Base-by-base conservation (phyloP, 1,140 invertebrate genomes). In the Zaprionus africanus region DNA sequence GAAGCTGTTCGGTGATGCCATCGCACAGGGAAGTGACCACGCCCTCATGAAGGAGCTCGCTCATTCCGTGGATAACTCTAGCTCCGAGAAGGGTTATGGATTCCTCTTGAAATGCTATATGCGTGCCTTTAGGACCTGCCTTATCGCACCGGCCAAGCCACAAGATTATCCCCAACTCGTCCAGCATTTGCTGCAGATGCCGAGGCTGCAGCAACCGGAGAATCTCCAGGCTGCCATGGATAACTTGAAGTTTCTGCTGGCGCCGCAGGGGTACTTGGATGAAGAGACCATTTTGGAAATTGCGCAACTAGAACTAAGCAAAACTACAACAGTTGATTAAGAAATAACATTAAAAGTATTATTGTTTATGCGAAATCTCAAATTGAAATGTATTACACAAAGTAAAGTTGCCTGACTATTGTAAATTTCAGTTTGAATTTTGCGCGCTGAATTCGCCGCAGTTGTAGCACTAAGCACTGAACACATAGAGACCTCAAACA, bases 21-120 rank as follows among this genome's bases (percentile, higher is more conserved):
- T 81, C 5, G 22, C 34, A 1, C n/a, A 38, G 5, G 19, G 31
- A 0, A 24, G 28, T 4, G 72, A 80, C 22, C 5, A 2, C 0
- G 34, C 34, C 1, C 12, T 76, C 1, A 34, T 79, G 56, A 2
- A 5, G 9, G 34, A 51, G 7, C 19, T 80, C 5, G 22, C 53
- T 7, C 31, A 36, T 4, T 5, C 31, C 4, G 70, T 69, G 38
- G 22, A 74, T 4, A 6, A 22, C 9, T 19, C 19, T 0, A 22
- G 28, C 4, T 43, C 36, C 0, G 0, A 11, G 0, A 4, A 60
- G 28, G 63, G 46, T 0, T 79, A 74, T 41, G 31, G 26, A 9
- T 79, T 69, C 13, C 5, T 79, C 0, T 74, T 80, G 26, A 49
- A 63, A 13, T 62, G 70, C 56, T 64, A 74, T 5, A 41, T 80